Conservation (phyloP, 2,113 vertebrate species). For the Nematolebias whitei region DNA sequence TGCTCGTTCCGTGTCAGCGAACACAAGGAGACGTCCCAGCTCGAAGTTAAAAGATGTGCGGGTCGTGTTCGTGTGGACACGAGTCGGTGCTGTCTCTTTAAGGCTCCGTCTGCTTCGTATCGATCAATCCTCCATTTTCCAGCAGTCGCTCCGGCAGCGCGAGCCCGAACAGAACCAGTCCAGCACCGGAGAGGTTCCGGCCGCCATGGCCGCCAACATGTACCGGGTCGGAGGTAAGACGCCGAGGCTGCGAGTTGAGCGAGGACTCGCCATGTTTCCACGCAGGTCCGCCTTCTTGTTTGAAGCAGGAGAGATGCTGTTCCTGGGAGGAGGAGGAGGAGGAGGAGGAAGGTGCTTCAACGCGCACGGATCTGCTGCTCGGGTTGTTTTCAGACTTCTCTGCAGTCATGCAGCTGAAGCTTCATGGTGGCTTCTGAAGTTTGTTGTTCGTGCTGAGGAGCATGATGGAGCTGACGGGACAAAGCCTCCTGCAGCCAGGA, state of each 20-base stretch:
- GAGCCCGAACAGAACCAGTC: slow-evolving; percentile 68
- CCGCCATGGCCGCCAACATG: slow-evolving; percentile 88
- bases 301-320: slow-evolving; percentile 72
- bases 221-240: slow-evolving; percentile 88
- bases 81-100: slow-evolving; percentile 86
- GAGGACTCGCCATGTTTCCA: slow-evolving; percentile 46
- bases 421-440: too few relatives aligned
- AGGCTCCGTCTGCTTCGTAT: slow-evolving; percentile 80
- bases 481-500: too few relatives aligned
- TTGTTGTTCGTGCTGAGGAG: too few relatives aligned
- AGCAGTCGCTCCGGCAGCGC: slow-evolving; percentile 77
- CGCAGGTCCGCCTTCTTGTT: slow-evolving; percentile 59
- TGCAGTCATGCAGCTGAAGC: too few relatives aligned
- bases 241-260: too few relatives aligned
- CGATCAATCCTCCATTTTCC: slow-evolving; percentile 89
- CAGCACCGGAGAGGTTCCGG: slow-evolving; percentile 82
- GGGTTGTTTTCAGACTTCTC: slow-evolving; percentile 17
- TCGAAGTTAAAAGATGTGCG: too few relatives aligned
- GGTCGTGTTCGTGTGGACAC: too few relatives aligned
- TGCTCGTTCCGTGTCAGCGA: neutral
- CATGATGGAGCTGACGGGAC: too few relatives aligned
- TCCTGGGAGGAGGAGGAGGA: slow-evolving; percentile 66
- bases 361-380: too few relatives aligned
- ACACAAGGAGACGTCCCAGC: neutral
- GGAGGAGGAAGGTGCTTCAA: slow-evolving; percentile 72